Evolutionary conservation across 1,140 invertebrate genomes (phyloP).

Genomic region (Nasonia giraulti): DNA sequence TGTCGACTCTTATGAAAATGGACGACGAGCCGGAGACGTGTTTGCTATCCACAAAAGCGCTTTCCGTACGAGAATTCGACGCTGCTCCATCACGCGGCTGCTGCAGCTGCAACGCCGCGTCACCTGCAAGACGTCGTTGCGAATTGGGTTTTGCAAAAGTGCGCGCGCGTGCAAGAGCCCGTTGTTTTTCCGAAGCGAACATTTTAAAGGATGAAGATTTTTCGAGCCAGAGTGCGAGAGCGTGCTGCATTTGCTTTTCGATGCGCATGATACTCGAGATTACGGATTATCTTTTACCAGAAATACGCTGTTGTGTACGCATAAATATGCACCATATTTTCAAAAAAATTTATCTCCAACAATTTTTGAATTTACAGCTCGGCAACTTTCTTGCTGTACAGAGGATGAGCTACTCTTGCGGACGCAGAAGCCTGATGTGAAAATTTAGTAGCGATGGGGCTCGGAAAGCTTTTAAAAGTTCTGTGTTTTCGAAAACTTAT

Average conservation of each 20-base stretch:
- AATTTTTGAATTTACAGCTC: background rate
- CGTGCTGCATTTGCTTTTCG: no score
- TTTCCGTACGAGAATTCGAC: constrained; percentile 28
- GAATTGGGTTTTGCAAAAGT: background rate
- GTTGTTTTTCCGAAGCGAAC: background rate
- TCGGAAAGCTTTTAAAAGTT: constrained; percentile 31
- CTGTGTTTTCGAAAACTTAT: constrained; percentile 15
- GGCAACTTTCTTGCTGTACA: background rate
- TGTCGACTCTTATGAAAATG: constrained; percentile 62
- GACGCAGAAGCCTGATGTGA: background rate
- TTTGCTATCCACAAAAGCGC: constrained; percentile 49
- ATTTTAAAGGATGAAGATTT: background rate
- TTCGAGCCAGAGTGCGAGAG: background rate
- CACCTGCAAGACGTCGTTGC: background rate
- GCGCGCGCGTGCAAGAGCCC: no score
- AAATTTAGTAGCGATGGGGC: constrained; percentile 2
- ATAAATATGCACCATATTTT: background rate
- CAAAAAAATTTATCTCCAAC: background rate
- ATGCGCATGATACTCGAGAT: no score
- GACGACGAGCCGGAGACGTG: constrained; percentile 53
- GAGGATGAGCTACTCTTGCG: background rate
- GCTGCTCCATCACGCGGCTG: constrained; percentile 16
- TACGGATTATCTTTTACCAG: no score
- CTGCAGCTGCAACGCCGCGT: background rate
- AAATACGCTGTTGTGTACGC: no score